phyloP scores from a whole-genome alignment of 2,888 invertebrate species.

The Rhamphomyia laevipes region DNA sequence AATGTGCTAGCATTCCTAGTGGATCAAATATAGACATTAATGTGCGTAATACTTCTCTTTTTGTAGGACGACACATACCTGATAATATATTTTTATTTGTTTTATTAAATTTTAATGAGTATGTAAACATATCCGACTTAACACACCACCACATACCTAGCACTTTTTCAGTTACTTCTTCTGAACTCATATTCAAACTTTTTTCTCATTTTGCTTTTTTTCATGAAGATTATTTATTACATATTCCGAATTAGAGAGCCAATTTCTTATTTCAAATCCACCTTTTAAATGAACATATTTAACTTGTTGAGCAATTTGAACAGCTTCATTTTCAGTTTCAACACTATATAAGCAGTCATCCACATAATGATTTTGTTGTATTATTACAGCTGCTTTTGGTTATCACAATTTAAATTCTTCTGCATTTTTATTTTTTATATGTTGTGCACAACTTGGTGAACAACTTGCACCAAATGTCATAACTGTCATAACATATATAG shows the following conservation, averaged over 20 bases:
- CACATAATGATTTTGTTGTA: slow-evolving; percentile 8
- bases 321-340: not conserved
- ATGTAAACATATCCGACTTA: not conserved
- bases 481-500: slow-evolving; percentile 13
- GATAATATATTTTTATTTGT: slow-evolving; percentile 8
- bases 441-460: slow-evolving; percentile 16
- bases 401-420: slow-evolving; percentile 1
- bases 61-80: slow-evolving; percentile 8
- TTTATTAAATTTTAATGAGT: not conserved
- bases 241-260: not conserved
- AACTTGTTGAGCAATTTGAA: slow-evolving; percentile 1
- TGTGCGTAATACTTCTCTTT: slow-evolving; percentile 12
- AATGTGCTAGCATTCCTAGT: no score
- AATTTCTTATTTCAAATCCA: not conserved
- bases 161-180: slow-evolving; percentile 5
- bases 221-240: not conserved
- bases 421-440: slow-evolving; percentile 9
- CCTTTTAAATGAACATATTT: not conserved
- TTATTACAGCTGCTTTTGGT: slow-evolving; percentile 9
- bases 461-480: slow-evolving; percentile 18
- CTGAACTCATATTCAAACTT: slow-evolving; percentile 11
- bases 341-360: slow-evolving; percentile 11
- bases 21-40: no score
- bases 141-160: slow-evolving; percentile 7
- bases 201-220: slow-evolving; percentile 12